A percentile compares a stretch with the other conserved stretches of the same genome.
phyloP scores from a whole-genome alignment of 2,113 vertebrate genomes.

The Zosterops pallidus region DNA sequence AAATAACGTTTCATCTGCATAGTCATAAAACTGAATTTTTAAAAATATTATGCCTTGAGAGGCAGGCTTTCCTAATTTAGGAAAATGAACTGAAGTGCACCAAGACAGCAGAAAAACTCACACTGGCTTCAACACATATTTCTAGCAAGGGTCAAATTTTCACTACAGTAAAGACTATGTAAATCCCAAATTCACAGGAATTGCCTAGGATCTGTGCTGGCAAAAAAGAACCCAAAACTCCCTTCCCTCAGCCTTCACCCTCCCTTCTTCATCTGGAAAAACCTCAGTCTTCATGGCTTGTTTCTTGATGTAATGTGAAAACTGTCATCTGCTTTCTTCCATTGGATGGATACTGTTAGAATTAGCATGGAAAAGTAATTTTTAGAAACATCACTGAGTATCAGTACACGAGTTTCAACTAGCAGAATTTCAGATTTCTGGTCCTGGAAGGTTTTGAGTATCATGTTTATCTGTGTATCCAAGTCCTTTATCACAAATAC shows the following conservation, averaged over 20 bases:
- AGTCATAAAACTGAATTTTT: neutral
- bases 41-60: neutral
- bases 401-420: neutral
- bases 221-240: neutral
- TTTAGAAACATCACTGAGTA: neutral
- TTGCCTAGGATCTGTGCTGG: neutral
- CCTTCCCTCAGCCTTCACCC: neutral
- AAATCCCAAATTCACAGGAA: neutral
- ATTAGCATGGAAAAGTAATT: neutral
- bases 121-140: neutral
- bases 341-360: neutral
- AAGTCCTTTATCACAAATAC: neutral
- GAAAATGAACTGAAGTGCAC: neutral
- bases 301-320: neutral
- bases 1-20: neutral
- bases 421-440: neutral
- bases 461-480: neutral
- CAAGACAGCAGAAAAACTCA: neutral
- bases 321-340: neutral
- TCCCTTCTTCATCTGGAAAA: neutral
- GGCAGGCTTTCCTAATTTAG: neutral
- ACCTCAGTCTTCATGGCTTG: neutral
- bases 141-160: neutral
- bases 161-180: neutral
- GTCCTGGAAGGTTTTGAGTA: neutral